phyloP scores from a whole-genome alignment of 1,140 invertebrate genomes.

The Patella vulgata region DNA sequence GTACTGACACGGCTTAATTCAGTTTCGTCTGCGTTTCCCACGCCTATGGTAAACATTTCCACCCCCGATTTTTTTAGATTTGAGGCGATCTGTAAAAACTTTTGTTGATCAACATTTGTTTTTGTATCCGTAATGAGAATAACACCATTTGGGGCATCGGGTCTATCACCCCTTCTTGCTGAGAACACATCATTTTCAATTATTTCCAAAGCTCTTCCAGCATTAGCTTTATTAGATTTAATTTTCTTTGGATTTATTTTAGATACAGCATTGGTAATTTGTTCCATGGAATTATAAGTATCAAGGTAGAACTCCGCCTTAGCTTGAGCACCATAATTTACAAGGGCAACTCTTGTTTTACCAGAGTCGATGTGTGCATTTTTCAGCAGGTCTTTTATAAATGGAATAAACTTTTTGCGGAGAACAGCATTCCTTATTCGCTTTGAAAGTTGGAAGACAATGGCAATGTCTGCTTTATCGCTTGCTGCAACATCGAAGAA shows the following conservation, averaged over 20 bases:
- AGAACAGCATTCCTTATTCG: conserved; percentile 28
- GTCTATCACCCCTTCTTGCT: conserved; percentile 38
- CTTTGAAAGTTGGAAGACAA: conserved; percentile 36
- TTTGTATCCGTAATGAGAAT: conserved; percentile 49
- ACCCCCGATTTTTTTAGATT: conserved; percentile 39
- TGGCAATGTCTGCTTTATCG: conserved; percentile 33
- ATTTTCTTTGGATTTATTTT: too few relatives aligned
- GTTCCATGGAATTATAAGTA: conserved; percentile 26
- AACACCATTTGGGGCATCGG: conserved; percentile 37
- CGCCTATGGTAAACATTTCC: conserved; percentile 35
- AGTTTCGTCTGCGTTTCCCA: conserved; percentile 24
- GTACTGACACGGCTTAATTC: conserved; percentile 32
- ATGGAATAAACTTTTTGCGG: conserved; percentile 28
- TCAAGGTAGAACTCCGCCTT: conserved; percentile 49
- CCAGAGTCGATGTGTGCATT: conserved; percentile 46
- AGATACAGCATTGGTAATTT: conserved; percentile 1
- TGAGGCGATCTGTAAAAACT: conserved; percentile 28
- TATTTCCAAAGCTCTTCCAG: conserved; percentile 43
- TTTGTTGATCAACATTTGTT: conserved; percentile 13
- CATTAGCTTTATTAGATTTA: conserved; percentile 33
- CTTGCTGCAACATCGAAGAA: conserved; percentile 42
- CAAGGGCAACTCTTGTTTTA: conserved; percentile 37
- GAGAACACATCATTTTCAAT: conserved; percentile 38
- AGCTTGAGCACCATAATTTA: conserved; percentile 42
- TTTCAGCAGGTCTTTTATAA: conserved; percentile 38